Evolutionary conservation across 2,113 vertebrate genomes (phyloP).

Genomic region (Physeter macrocephalus): DNA sequence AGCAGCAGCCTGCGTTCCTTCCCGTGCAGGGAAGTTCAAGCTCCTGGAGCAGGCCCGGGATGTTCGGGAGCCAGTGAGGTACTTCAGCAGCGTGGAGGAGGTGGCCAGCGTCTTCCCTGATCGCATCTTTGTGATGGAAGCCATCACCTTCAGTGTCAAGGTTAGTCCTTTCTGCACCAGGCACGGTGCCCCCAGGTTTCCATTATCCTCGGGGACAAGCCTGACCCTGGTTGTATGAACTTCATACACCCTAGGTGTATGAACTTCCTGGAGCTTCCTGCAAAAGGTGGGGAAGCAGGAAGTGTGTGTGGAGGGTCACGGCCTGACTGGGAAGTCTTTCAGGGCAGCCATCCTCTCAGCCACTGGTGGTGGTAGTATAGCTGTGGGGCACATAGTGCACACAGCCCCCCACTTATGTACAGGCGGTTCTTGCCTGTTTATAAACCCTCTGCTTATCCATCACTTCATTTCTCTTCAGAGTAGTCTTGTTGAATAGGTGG

Average conservation of each 20-base stretch:
- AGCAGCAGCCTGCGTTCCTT: not conserved
- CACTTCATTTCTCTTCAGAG: not conserved
- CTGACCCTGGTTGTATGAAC: not conserved
- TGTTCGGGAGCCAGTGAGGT: slow-evolving; percentile 94
- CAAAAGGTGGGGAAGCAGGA: not conserved
- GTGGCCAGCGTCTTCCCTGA: slow-evolving; percentile 96
- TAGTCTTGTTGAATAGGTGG: not conserved
- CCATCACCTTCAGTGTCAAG: slow-evolving; percentile 98
- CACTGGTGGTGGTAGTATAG: too few relatives aligned
- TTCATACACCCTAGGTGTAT: not conserved
- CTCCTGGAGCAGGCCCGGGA: slow-evolving; percentile 97
- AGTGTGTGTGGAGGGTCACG: not conserved
- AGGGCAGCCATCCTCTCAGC: not conserved
- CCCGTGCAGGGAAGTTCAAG: slow-evolving; percentile 93
- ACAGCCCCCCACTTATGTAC: not conserved
- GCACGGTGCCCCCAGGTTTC: too few relatives aligned
- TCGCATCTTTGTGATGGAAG: slow-evolving; percentile 97
- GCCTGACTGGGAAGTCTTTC: not conserved
- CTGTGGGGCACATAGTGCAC: not conserved
- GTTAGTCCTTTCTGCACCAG: slow-evolving; percentile 71
- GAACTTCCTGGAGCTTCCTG: not conserved
- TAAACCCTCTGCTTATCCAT: not conserved
- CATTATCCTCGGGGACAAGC: not conserved
- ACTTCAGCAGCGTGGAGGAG: slow-evolving; percentile 97
- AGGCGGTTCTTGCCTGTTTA: not conserved